These are phyloP conservation scores for Thalassophryne amazonica DNA, from an alignment of 2,797 vertebrate genomes.

Conservation along the genomic window DNA sequence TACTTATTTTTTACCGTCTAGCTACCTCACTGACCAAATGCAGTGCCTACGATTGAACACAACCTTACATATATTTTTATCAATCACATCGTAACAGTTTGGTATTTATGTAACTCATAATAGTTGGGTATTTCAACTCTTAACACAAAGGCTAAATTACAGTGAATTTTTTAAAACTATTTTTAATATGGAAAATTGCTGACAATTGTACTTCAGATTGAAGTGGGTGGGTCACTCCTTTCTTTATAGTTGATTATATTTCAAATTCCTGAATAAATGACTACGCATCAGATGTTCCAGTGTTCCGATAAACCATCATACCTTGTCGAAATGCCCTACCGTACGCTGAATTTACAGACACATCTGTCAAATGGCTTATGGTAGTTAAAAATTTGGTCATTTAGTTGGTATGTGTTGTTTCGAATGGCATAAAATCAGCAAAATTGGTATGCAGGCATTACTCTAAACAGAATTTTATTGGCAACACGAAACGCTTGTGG, in stretches of 20 bases:
- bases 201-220: slow-evolving; percentile 87
- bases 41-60: slow-evolving; percentile 69
- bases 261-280: slow-evolving; percentile 63
- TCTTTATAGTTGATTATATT: slow-evolving; percentile 50
- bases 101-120: slow-evolving; percentile 28
- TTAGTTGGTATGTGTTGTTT: no score
- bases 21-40: slow-evolving; percentile 72
- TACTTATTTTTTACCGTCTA: slow-evolving; percentile 59
- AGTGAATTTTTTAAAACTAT: no score
- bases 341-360: no score
- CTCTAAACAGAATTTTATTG: no score
- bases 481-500: no score
- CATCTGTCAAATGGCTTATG: no score
- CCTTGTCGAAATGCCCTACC: no score
- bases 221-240: slow-evolving; percentile 76
- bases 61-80: slow-evolving; percentile 69
- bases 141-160: slow-evolving; percentile 61
- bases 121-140: slow-evolving; percentile 52
- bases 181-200: slow-evolving; percentile 74
- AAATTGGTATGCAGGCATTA: no score
- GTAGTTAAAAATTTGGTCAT: no score
- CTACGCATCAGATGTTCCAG: slow-evolving; percentile 40
- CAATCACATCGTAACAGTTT: slow-evolving; percentile 45
- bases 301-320: no score
- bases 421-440: no score